Percentiles rank a stretch among this genome's conserved stretches.
Evolutionary conservation across 2,113 vertebrate genomes (phyloP).

Genomic region (Burhinus bistriatus): DNA sequence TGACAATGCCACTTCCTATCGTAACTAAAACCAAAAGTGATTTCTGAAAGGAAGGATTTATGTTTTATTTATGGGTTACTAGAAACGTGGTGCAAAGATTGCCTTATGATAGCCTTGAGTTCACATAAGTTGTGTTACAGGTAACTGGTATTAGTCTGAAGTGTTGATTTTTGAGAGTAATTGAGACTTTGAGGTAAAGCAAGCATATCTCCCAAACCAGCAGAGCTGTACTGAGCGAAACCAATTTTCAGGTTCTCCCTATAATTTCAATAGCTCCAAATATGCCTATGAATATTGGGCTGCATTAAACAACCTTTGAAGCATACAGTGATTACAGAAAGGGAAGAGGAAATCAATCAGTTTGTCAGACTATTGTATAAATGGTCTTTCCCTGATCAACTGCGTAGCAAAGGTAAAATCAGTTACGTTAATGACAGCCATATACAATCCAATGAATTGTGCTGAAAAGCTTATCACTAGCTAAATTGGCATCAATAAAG

Average conservation of each 20-base stretch:
- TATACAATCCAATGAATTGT: neutral
- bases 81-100: neutral
- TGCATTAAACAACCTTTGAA: neutral
- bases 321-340: neutral
- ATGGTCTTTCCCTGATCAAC: neutral
- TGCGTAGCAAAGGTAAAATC: neutral
- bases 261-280: neutral
- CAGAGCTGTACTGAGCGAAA: neutral
- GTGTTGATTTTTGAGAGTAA: neutral
- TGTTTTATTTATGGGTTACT: neutral
- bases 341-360: neutral
- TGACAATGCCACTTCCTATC: neutral
- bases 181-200: neutral
- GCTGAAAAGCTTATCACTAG: neutral
- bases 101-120: neutral
- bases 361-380: neutral
- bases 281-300: neutral
- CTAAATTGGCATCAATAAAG: neutral
- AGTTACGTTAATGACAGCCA: neutral
- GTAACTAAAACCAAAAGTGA: neutral
- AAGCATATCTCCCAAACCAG: neutral
- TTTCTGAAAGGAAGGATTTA: neutral
- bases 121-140: neutral
- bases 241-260: neutral
- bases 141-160: neutral